Conservation (phyloP, 2,113 vertebrate species). For the Salvelinus sp. region DNA sequence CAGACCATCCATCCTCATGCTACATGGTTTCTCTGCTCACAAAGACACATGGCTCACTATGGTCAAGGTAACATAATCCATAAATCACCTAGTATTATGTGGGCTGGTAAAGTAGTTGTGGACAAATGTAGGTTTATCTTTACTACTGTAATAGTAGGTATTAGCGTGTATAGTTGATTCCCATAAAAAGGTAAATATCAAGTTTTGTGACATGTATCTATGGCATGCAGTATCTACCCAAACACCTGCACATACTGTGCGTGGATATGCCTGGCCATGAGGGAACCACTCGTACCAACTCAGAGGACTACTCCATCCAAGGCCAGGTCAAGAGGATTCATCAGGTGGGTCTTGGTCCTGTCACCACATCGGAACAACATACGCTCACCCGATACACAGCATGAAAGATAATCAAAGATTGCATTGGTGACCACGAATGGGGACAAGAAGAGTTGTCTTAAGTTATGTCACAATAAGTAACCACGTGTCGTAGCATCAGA, state of each 20-base stretch:
- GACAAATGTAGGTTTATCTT: neutral
- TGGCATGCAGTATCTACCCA: slow-evolving; percentile 85
- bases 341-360: slow-evolving; percentile 77
- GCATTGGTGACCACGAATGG: too few species aligned
- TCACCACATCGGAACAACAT: neutral
- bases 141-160: neutral
- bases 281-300: slow-evolving; percentile 85
- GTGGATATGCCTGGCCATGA: slow-evolving; percentile 97
- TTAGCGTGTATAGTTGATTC: neutral
- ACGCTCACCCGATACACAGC: neutral
- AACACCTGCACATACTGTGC: slow-evolving; percentile 92
- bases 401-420: neutral
- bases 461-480: too few species aligned
- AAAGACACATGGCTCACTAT: slow-evolving; percentile 94
- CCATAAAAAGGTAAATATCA: neutral
- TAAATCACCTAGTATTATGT: neutral
- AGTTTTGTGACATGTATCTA: neutral
- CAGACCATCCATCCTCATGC: slow-evolving; percentile 87
- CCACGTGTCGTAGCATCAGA: neutral
- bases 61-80: slow-evolving; percentile 80
- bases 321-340: slow-evolving; percentile 90
- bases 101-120: neutral
- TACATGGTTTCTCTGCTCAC: slow-evolving; percentile 92
- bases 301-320: slow-evolving; percentile 88
- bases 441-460: too few species aligned